Evolutionary conservation across 1,140 invertebrate genomes (phyloP).

Genomic region (Chymomyza costata): DNA sequence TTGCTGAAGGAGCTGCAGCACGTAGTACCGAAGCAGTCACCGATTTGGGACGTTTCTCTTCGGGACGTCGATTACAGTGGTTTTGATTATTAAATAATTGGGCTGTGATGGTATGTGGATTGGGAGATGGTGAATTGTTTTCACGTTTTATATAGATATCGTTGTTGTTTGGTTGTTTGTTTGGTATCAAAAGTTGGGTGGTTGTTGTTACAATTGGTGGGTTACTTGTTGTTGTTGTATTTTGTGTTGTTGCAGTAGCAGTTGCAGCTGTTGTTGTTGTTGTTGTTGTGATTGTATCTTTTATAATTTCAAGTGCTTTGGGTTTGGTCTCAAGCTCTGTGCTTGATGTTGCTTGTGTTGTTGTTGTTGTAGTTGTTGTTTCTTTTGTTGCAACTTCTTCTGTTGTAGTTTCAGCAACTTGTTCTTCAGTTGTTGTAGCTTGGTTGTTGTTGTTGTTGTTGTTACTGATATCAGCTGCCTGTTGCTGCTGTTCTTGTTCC

Average conservation of each 20-base stretch:
- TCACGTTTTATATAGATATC: constrained; percentile 51
- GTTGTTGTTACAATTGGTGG: constrained; percentile 25
- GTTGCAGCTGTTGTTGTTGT: constrained; percentile 19
- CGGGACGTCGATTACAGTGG: constrained; percentile 18
- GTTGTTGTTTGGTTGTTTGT: constrained; percentile 18
- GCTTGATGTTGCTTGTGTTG: constrained; percentile 19
- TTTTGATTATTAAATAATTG: constrained; percentile 34
- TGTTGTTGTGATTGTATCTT: constrained; percentile 17
- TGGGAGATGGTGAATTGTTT: constrained; percentile 48
- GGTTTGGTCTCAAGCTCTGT: constrained; percentile 32
- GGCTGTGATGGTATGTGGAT: constrained; percentile 52
- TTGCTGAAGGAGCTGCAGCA: constrained; percentile 16
- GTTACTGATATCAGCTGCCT: constrained; percentile 9
- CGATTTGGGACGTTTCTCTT: constrained; percentile 70
- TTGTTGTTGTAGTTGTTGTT: constrained; percentile 8
- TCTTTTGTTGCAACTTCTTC: constrained; percentile 5
- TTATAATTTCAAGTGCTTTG: constrained; percentile 33
- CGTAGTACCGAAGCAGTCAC: constrained; percentile 71
- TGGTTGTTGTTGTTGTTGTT: constrained; percentile 19
- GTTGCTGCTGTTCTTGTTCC: constrained; percentile 30
- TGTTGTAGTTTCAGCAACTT: constrained; percentile 13
- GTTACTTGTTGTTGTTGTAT: constrained; percentile 6
- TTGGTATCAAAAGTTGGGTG: constrained; percentile 12
- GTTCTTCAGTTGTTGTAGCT: constrained; percentile 1
- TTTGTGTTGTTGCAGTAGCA: constrained; percentile 9